These are phyloP conservation scores for Leucoma salicis DNA, from an alignment of 2,888 invertebrate genomes.

Conservation along the genomic window DNA sequence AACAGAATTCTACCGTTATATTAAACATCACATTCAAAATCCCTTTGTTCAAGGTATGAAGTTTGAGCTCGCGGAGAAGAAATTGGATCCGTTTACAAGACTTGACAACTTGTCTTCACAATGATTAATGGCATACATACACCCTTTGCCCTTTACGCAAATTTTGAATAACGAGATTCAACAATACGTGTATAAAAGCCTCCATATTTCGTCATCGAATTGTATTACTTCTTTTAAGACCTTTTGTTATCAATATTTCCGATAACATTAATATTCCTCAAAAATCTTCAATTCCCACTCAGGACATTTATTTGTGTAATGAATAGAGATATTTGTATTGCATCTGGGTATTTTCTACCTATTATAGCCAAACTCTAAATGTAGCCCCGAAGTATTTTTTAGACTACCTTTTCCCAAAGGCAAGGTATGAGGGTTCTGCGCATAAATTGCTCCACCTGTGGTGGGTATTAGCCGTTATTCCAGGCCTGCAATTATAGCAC, in stretches of 20 bases:
- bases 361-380: no score
- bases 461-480: no score
- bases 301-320: no score
- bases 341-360: no score
- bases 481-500: no score
- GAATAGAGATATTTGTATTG: no score
- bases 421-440: no score
- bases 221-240: not conserved
- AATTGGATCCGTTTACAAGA: conserved; percentile 30
- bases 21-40: not conserved
- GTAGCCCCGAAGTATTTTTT: no score
- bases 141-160: conserved; percentile 26
- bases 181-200: not conserved
- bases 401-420: no score
- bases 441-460: no score
- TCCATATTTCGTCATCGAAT: not conserved
- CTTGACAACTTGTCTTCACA: conserved; percentile 30
- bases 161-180: conserved; percentile 9
- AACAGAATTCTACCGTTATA: not conserved
- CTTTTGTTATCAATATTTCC: not conserved
- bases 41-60: not conserved
- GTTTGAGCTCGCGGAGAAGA: conserved; percentile 9
- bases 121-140: conserved; percentile 32
- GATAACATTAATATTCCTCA: no score
- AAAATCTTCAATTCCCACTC: no score